A percentile compares a stretch with the other conserved stretches of the same genome.
Conservation (phyloP, 2,113 vertebrate genomes). For the Setophaga kirtlandii region DNA sequence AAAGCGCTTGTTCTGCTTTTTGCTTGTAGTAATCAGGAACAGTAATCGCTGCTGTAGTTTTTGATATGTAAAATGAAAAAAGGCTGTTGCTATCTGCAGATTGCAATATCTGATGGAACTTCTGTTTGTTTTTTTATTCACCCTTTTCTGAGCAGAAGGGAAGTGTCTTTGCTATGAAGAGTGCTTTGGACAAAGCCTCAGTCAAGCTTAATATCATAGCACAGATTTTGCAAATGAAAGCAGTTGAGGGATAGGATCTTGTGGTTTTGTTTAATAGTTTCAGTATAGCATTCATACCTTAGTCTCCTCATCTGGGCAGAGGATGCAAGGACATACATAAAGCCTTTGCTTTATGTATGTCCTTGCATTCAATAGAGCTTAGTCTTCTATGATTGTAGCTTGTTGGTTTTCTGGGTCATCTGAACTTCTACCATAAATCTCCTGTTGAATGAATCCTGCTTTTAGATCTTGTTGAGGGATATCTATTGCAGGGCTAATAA, state of each 20-base stretch:
- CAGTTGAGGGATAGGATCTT: not conserved
- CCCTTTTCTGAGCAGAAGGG: not conserved
- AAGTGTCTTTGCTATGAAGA: not conserved
- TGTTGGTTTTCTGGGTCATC: not conserved
- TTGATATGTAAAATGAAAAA: slow-evolving; percentile 20
- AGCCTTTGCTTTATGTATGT: not conserved
- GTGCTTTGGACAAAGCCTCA: not conserved
- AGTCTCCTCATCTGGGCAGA: not conserved
- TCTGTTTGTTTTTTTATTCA: not conserved
- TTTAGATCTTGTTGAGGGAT: not conserved
- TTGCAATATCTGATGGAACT: not conserved
- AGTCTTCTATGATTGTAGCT: not conserved
- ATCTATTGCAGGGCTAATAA: not conserved
- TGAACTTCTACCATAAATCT: not conserved
- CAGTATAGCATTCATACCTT: not conserved
- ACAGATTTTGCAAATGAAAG: not conserved
- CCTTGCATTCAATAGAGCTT: not conserved
- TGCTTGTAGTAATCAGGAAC: slow-evolving; percentile 24
- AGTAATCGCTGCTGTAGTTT: slow-evolving; percentile 5
- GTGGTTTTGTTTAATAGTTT: not conserved
- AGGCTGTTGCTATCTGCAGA: not conserved
- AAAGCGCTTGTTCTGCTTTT: not conserved
- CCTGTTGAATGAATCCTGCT: not conserved
- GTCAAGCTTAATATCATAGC: not conserved
- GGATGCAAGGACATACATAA: not conserved